Evolutionary conservation across 2,113 vertebrate species (phyloP).

Genomic region (Bungarus multicinctus): DNA sequence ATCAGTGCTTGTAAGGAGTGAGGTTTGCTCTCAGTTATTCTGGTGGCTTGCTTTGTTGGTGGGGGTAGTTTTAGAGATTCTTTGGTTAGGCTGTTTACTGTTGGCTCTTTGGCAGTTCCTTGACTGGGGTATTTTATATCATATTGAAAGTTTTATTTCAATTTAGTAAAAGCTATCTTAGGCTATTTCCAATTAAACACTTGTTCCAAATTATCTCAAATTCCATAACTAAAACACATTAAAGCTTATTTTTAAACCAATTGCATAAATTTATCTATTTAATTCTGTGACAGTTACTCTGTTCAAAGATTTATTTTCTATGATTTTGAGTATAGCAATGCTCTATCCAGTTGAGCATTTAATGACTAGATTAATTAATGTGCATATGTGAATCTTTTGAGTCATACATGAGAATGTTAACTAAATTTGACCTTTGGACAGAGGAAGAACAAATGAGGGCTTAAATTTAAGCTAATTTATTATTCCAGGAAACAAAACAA

Average conservation of each 20-base stretch:
- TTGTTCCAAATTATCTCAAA: neutral
- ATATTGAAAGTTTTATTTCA: neutral
- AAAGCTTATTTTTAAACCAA: neutral
- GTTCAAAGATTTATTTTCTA: neutral
- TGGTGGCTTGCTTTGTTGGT: too few species aligned
- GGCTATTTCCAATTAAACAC: neutral
- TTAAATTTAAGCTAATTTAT: neutral
- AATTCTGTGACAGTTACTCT: neutral
- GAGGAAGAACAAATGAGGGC: neutral
- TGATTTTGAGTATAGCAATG: neutral
- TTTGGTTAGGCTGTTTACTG: too few species aligned
- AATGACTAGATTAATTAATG: neutral
- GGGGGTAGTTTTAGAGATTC: too few species aligned
- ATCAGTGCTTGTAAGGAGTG: too few species aligned
- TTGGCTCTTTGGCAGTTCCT: too few species aligned
- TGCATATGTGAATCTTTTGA: neutral
- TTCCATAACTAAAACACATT: neutral
- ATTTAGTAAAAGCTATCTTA: neutral
- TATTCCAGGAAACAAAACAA: neutral
- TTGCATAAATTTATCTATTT: neutral
- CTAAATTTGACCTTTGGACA: neutral
- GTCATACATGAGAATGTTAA: neutral
- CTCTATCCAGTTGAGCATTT: neutral
- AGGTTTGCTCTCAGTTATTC: too few species aligned
- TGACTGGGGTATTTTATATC: neutral